Conservation (phyloP, 2,888 invertebrate species). For the Synergus japonicus region DNA sequence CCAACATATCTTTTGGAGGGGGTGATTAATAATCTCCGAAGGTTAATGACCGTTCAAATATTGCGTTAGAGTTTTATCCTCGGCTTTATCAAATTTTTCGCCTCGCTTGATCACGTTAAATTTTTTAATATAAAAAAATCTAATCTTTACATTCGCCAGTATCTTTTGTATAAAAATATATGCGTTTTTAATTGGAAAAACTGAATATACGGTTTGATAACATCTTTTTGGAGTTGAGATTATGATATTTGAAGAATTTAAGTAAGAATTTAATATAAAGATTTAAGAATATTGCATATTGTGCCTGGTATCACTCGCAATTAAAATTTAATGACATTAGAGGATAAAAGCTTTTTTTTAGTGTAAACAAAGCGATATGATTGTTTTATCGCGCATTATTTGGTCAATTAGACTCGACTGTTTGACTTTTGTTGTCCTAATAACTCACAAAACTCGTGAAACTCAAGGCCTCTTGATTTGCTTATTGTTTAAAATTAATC, state of each 20-base stretch:
- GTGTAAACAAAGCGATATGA: constrained; percentile 1
- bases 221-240: not conserved
- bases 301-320: not conserved
- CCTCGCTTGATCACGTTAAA: no score
- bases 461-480: not conserved
- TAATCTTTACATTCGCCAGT: no score
- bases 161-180: no score
- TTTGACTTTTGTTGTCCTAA: constrained; percentile 6
- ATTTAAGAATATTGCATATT: not conserved
- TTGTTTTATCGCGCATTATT: constrained; percentile 21
- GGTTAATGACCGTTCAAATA: not conserved
- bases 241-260: not conserved
- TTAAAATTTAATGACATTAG: not conserved
- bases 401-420: constrained; percentile 24
- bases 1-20: not conserved
- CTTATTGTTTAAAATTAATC: not conserved
- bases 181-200: no score
- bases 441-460: not conserved
- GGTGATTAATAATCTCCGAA: not conserved
- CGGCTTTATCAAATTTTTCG: no score
- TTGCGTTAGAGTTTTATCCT: not conserved
- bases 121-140: no score
- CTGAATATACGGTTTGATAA: not conserved
- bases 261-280: not conserved
- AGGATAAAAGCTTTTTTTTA: not conserved